phyloP scores from a whole-genome alignment of 1,140 invertebrate genomes.

The Nymphalis io region DNA sequence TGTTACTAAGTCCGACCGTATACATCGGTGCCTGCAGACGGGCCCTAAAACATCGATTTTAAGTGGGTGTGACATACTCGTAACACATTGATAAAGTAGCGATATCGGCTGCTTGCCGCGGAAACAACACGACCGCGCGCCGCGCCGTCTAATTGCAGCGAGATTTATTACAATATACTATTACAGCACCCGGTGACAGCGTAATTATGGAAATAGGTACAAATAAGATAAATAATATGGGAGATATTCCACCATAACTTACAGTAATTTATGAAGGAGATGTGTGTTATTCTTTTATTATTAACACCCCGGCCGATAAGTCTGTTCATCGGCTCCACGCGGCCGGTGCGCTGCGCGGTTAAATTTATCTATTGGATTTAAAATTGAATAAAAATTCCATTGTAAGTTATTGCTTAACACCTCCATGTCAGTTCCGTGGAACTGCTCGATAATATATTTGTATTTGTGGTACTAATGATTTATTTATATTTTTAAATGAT shows the following conservation, averaged over 20 bases:
- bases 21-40: no score
- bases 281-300: conserved; percentile 32
- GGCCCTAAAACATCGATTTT: conserved; percentile 30
- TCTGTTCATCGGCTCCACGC: not conserved
- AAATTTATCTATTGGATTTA: conserved; percentile 34
- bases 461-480: conserved; percentile 24
- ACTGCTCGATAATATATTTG: conserved; percentile 22
- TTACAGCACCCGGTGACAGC: conserved; percentile 29
- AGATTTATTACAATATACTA: conserved; percentile 37
- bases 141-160: conserved; percentile 39
- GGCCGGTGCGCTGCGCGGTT: not conserved
- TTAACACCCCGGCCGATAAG: conserved; percentile 22
- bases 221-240: conserved; percentile 40
- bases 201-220: conserved; percentile 42
- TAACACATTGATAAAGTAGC: conserved; percentile 37
- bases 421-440: conserved; percentile 10
- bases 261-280: conserved; percentile 25
- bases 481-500: conserved; percentile 9
- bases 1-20: no score
- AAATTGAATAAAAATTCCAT: conserved; percentile 36
- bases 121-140: conserved; percentile 17
- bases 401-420: conserved; percentile 18
- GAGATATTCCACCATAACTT: conserved; percentile 28
- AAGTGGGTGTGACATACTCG: conserved; percentile 36
- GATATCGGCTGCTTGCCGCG: conserved; percentile 28